A percentile compares a stretch with the other conserved stretches of the same genome.
Conservation (phyloP, 1,140 invertebrate genomes). For the Pseudobourletiella spinata region DNA sequence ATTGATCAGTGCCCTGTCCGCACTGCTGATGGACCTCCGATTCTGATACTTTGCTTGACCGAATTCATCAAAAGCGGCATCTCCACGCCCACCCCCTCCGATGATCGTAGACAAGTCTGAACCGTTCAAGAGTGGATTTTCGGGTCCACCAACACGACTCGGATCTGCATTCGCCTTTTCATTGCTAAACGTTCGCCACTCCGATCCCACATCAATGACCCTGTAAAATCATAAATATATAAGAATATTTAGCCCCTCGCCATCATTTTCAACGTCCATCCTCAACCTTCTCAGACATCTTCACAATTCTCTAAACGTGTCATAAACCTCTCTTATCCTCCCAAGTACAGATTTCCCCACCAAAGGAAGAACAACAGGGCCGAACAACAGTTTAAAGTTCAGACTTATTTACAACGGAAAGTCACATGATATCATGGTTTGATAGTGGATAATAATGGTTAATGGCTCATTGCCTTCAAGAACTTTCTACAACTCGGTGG, state of each 20-base stretch:
- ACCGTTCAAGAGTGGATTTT: constrained; percentile 91
- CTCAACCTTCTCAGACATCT: no score
- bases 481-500: no score
- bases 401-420: no score
- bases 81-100: constrained; percentile 77
- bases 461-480: no score
- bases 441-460: no score
- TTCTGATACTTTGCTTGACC: constrained; percentile 90
- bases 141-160: constrained; percentile 94
- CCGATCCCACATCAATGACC: constrained; percentile 99
- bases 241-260: no score
- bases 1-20: constrained; percentile 86
- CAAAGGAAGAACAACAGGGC: no score
- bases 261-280: no score
- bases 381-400: no score
- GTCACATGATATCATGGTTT: no score
- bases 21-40: constrained; percentile 80
- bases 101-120: constrained; percentile 97
- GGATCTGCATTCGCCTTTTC: constrained; percentile 95
- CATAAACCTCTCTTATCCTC: neutral
- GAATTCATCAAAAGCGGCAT: constrained; percentile 71
- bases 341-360: neutral
- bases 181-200: constrained; percentile 99
- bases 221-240: constrained; percentile 45
- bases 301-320: neutral